phyloP scores from a whole-genome alignment of 1,140 invertebrate genomes.

The Lepidurus packardi region DNA sequence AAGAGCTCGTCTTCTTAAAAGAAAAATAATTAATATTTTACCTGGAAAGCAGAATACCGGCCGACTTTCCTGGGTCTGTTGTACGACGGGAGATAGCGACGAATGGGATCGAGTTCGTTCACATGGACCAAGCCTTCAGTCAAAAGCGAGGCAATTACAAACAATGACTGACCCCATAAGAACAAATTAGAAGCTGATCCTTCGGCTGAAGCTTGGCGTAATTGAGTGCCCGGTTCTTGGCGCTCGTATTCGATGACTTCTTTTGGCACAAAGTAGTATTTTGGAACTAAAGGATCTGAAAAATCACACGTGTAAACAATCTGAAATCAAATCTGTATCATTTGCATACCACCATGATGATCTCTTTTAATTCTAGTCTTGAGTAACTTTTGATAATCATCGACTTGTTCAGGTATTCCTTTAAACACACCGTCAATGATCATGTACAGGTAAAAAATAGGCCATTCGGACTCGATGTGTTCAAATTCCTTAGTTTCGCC shows the following conservation, averaged over 20 bases:
- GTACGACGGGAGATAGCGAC: slow-evolving; percentile 90
- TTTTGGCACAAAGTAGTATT: slow-evolving; percentile 86
- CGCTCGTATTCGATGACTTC: slow-evolving; percentile 71
- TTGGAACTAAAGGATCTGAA: slow-evolving; percentile 69
- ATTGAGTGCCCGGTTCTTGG: slow-evolving; percentile 61
- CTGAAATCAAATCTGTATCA: background rate
- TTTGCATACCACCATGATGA: slow-evolving; percentile 61
- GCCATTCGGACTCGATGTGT: slow-evolving; percentile 96
- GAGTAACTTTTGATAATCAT: slow-evolving; percentile 81
- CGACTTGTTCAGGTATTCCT: slow-evolving; percentile 76
- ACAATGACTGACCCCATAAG: slow-evolving; percentile 89
- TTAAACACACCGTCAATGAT: slow-evolving; percentile 92
- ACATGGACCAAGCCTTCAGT: slow-evolving; percentile 83
- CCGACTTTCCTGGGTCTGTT: slow-evolving; percentile 84
- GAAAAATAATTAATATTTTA: slow-evolving; percentile 45
- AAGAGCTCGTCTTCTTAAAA: background rate
- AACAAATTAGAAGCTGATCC: slow-evolving; percentile 52
- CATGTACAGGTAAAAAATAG: slow-evolving; percentile 90
- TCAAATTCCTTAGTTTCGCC: slow-evolving; percentile 87
- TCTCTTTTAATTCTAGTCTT: slow-evolving; percentile 70
- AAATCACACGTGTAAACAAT: slow-evolving; percentile 8
- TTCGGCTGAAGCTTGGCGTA: slow-evolving; percentile 57
- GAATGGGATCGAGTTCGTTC: slow-evolving; percentile 91
- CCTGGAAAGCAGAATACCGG: slow-evolving; percentile 94
- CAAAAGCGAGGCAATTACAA: slow-evolving; percentile 85